Base-by-base conservation (phyloP, 2,888 invertebrate genomes). In the Cinara cedri region DNA sequence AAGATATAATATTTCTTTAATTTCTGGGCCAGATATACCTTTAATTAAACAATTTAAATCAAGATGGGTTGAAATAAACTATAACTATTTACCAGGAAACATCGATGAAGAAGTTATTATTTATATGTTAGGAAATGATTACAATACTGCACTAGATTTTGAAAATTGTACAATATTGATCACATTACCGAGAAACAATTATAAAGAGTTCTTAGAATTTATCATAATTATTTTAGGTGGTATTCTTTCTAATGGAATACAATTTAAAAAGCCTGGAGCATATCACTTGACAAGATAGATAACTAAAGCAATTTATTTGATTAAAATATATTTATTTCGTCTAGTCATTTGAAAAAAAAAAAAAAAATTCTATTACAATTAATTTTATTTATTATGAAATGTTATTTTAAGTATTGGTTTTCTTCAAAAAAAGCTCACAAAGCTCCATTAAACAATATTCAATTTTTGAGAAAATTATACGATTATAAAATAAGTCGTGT, bases 381-480 rank as follows among this genome's bases (percentile, higher is more conserved):
- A 6, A 54, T 54, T 54, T 9, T 16, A 54, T 54, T 54, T 54
- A 54, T 54, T 54, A 9, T 54, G 6, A 54, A 54, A n/a, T 54
- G 54, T 54, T n/a, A n/a, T n/a, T n/a, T n/a, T n/a, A n/a, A n/a
- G n/a, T 54, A 54, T n/a, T n/a, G 54, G 4, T 54, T 9, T 16
- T n/a, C n/a, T n/a, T n/a, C n/a, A n/a, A 16, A 54, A 54, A 54
- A 54, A 54, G 54, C n/a, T n/a, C 54, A 54, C n/a, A n/a, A 54
- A n/a, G 54, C 54, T 54, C n/a, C 54, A n/a, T 54, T 54, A n/a
- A 54, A 54, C n/a, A n/a, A 54, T 54, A 10, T 54, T 9, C 8
- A 54, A 10, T 54, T 54, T 54, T 54, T n/a, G 10, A 54, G n/a
- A 54, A 3, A 54, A 10, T 10, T 54, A 3, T n/a, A 54, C n/a